phyloP scores from a whole-genome alignment of 2,888 invertebrate genomes.

The Drosophila prostipennis region DNA sequence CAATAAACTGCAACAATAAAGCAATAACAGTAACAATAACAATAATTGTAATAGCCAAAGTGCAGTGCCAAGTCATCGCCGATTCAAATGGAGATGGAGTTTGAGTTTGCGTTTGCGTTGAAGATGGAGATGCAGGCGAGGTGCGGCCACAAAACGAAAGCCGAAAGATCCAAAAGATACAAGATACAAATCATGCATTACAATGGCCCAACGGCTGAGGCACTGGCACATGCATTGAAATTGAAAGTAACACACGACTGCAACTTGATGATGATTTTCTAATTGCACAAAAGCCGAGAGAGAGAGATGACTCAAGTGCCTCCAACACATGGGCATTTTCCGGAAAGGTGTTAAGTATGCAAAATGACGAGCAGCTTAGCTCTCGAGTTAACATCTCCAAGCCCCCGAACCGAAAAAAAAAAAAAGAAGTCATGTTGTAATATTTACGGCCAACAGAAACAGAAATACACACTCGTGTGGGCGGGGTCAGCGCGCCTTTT shows the following conservation, averaged over 20 bases:
- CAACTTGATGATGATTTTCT: conserved; percentile 75
- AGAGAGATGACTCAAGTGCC: conserved; percentile 25
- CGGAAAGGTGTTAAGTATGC: conserved; percentile 78
- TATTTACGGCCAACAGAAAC: conserved; percentile 60
- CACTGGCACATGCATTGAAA: conserved; percentile 53
- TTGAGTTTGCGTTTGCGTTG: not conserved
- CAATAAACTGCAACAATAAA: conserved; percentile 67
- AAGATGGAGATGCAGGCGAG: conserved; percentile 19
- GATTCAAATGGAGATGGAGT: conserved; percentile 5
- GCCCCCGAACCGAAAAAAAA: not conserved
- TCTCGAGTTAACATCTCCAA: conserved; percentile 29
- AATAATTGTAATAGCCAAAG: conserved; percentile 57
- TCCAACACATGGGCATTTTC: conserved; percentile 51
- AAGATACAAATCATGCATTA: conserved; percentile 53
- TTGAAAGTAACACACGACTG: conserved; percentile 63
- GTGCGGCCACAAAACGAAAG: conserved; percentile 66
- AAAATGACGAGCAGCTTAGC: conserved; percentile 72
- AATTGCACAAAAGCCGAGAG: conserved; percentile 69
- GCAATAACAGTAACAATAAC: conserved; percentile 56
- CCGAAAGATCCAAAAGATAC: conserved; percentile 41
- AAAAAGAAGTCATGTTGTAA: conserved; percentile 66
- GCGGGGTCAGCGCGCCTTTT: conserved; percentile 37
- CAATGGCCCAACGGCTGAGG: conserved; percentile 18
- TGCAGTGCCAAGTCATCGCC: conserved; percentile 70
- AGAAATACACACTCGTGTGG: conserved; percentile 20